Evolutionary conservation across 2,888 invertebrate genomes (phyloP).

Genomic region (Drosophila falleni): DNA sequence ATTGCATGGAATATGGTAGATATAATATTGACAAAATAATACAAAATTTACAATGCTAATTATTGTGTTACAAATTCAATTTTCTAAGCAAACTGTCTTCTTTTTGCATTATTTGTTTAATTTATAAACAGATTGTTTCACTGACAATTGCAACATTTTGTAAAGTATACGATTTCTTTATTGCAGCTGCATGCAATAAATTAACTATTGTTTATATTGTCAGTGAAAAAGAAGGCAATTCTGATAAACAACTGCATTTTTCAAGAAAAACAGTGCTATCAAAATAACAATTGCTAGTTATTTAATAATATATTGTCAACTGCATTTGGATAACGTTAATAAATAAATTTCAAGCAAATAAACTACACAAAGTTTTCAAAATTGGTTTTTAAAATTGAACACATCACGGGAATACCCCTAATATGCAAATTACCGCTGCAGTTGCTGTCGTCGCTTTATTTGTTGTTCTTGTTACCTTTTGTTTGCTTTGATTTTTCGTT

Average conservation of each 20-base stretch:
- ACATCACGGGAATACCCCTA: slow-evolving; percentile 8
- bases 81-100: too few relatives aligned
- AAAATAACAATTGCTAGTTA: not conserved
- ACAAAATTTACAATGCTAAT: too few relatives aligned
- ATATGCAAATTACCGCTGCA: slow-evolving; percentile 15
- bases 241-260: not conserved
- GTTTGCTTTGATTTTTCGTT: slow-evolving; percentile 33
- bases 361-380: not conserved
- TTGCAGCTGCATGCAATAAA: slow-evolving; percentile 13
- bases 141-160: slow-evolving; percentile 10
- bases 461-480: slow-evolving; percentile 24
- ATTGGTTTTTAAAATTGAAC: not conserved
- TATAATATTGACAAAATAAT: too few relatives aligned
- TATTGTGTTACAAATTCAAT: too few relatives aligned
- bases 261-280: not conserved
- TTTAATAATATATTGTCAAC: too few relatives aligned
- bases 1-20: too few relatives aligned
- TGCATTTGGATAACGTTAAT: not conserved
- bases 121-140: slow-evolving; percentile 21
- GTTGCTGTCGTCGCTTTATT: slow-evolving; percentile 19
- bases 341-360: not conserved
- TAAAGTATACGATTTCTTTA: not conserved
- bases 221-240: slow-evolving; percentile 1
- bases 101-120: not conserved
- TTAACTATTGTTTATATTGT: slow-evolving; percentile 5